Evolutionary conservation across 2,888 invertebrate genomes (phyloP).

Genomic region (Acronicta psi): DNA sequence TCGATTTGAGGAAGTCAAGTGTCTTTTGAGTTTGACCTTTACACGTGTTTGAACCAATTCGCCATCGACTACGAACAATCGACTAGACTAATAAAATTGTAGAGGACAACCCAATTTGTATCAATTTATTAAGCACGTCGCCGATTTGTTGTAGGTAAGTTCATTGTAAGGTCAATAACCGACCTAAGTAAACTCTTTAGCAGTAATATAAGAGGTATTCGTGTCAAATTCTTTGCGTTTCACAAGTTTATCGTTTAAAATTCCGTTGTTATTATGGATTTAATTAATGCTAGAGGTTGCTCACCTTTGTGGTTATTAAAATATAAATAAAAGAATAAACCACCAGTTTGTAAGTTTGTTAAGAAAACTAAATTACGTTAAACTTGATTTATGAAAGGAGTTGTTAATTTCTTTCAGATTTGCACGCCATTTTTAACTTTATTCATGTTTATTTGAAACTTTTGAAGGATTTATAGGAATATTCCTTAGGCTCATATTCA

Average conservation of each 20-base stretch:
- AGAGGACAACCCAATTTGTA: slow-evolving; percentile 36
- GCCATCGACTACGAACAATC: neutral
- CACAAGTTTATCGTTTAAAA: slow-evolving; percentile 18
- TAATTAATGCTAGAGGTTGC: neutral
- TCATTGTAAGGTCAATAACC: slow-evolving; percentile 20
- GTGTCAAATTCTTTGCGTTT: slow-evolving; percentile 32
- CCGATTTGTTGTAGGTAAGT: slow-evolving; percentile 8
- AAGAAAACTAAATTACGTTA: too few species aligned
- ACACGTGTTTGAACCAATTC: neutral
- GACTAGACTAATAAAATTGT: slow-evolving; percentile 23
- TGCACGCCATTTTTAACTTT: too few species aligned
- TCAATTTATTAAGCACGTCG: slow-evolving; percentile 32
- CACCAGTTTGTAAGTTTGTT: neutral
- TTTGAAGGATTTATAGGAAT: too few species aligned
- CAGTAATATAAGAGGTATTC: slow-evolving; percentile 16
- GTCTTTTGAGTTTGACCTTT: too few species aligned
- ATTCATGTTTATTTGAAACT: too few species aligned
- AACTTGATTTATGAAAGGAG: too few species aligned
- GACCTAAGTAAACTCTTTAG: slow-evolving; percentile 9
- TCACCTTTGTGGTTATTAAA: slow-evolving; percentile 11
- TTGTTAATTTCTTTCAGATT: too few species aligned
- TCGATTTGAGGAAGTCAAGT: too few species aligned
- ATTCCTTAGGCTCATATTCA: too few species aligned
- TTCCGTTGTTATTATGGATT: slow-evolving; percentile 16
- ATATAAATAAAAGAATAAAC: neutral